A percentile compares a stretch with the other conserved stretches of the same genome.
Conservation (phyloP, 2,797 vertebrate genomes). For the Amazona ochrocephala region DNA sequence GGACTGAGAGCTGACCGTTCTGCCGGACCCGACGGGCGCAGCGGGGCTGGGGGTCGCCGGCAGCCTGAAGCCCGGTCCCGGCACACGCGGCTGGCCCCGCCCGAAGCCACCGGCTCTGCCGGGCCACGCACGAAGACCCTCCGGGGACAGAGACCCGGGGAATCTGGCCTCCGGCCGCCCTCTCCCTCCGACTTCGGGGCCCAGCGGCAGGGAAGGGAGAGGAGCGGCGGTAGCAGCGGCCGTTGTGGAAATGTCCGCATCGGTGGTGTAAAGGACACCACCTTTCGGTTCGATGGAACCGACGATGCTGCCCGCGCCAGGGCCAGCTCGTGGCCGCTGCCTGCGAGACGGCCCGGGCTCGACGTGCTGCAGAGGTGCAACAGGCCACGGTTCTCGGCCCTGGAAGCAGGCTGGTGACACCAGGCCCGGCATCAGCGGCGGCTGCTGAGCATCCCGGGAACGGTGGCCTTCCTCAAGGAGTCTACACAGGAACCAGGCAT, state of each 20-base stretch:
- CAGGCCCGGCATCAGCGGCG: neutral
- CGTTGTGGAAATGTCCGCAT: neutral
- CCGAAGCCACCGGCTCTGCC: neutral
- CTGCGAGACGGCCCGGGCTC: neutral
- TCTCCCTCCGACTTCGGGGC: neutral
- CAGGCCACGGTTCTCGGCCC: neutral
- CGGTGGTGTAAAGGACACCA: neutral
- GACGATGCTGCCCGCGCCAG: no score
- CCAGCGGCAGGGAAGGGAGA: neutral
- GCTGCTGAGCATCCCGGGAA: neutral
- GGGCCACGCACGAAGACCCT: fast-evolving
- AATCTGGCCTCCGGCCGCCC: neutral
- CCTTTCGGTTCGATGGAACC: neutral
- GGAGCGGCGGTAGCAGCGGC: neutral
- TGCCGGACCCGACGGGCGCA: neutral
- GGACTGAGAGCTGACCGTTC: neutral
- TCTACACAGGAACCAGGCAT: neutral
- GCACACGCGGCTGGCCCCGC: neutral
- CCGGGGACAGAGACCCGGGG: neutral
- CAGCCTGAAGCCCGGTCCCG: neutral
- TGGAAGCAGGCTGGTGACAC: neutral
- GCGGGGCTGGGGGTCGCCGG: neutral
- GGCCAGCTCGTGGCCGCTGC: neutral
- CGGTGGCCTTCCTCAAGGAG: neutral
- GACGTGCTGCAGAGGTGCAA: neutral